Base-by-base conservation (phyloP, 1,140 invertebrate species). In the Ephestia elutella region DNA sequence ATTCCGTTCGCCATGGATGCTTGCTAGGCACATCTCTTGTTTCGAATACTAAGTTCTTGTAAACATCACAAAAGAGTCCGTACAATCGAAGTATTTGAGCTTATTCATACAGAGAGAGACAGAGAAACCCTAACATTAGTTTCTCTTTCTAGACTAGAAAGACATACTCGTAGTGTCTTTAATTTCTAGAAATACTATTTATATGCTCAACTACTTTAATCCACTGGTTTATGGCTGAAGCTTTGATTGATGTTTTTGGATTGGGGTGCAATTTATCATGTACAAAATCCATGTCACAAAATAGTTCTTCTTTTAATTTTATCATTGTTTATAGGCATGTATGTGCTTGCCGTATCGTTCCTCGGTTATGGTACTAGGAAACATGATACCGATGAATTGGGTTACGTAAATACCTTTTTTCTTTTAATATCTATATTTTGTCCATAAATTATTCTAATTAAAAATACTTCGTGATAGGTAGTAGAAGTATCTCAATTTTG, bases 261-360 rank as follows among this genome's bases (percentile, higher is more conserved):
- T 28, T 56, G 56, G 60, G 48, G 30, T 48, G 50, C 56, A 63
- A 48, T 59, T 5, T 44, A 15, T n/a, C 38, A 44, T 13, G 13
- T 44, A 44, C 50, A 25, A 53, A 5, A n/a, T 7, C 18, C 2
- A 25, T n/a, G n/a, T n/a, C n/a, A n/a, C n/a, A n/a, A n/a, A n/a
- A n/a, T n/a, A n/a, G n/a, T n/a, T n/a, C n/a, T 49, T 58, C 17
- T 55, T 54, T 32, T 30, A 56, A 38, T 59, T 17, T 56, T 9
- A 44, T 3, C 30, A 62, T 70, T 62, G 59, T 71, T 77, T 77
- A 32, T 82, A 82, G 81, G 79, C 65, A 70, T 80, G 49, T 82
- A 75, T 78, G 70, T 75, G 56, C 67, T 82, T 63, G 75, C 77
- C 0, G 66, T 80, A 53, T 78, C 77, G 7, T 75, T 80, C 70